Evolutionary conservation across 2,797 vertebrate genomes (phyloP).

Genomic region (Lepilemur ruficaudatus): DNA sequence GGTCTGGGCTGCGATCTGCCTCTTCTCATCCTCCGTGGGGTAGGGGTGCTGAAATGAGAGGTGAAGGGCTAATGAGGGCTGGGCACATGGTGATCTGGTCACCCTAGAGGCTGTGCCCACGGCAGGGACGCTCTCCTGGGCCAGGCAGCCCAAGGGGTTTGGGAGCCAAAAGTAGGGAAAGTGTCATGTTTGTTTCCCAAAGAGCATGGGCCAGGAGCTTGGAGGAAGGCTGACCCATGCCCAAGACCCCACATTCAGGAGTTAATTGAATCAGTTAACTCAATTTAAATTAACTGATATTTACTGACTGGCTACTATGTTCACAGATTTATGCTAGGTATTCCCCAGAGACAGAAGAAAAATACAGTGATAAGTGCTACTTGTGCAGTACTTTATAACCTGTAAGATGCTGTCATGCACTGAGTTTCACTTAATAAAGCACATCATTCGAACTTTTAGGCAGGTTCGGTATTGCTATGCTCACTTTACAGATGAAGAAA

Average conservation of each 20-base stretch:
- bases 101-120: background rate
- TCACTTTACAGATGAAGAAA: background rate
- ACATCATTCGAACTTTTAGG: background rate
- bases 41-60: constrained; percentile 92
- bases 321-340: background rate
- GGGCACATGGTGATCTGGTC: background rate
- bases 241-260: background rate
- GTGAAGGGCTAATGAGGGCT: background rate
- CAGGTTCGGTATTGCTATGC: too few relatives aligned
- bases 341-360: background rate
- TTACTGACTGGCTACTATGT: background rate
- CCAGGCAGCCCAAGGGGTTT: background rate
- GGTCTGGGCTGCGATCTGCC: constrained; percentile 97
- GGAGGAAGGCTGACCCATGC: background rate
- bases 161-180: background rate
- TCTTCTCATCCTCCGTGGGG: constrained; percentile 98
- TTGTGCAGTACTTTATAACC: background rate
- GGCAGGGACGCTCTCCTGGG: background rate
- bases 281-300: background rate
- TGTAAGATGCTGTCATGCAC: background rate
- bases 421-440: background rate
- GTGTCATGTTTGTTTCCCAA: background rate
- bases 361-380: background rate
- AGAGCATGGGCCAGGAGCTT: background rate
- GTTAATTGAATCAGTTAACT: background rate